Evolutionary conservation across 2,797 vertebrate species (phyloP).

Genomic region (Gastrophryne carolinensis): DNA sequence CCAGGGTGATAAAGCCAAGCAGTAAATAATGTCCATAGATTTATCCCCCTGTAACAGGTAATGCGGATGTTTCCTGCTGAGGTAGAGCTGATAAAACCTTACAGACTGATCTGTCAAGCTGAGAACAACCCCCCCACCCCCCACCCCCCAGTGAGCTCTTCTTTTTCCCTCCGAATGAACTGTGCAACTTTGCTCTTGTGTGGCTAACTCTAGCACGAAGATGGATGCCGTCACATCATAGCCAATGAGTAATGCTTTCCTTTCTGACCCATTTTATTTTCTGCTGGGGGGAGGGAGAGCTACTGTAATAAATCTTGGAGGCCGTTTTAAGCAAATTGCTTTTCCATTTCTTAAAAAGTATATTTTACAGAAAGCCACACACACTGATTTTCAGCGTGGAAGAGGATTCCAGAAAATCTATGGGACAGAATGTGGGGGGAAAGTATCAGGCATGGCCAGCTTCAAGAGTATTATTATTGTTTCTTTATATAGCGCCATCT

Average conservation of each 20-base stretch:
- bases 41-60: background rate
- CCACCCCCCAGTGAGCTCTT: background rate
- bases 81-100: background rate
- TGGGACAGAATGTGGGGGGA: too few relatives aligned
- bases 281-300: background rate
- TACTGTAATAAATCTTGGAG: conserved; percentile 16
- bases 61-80: background rate
- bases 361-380: background rate
- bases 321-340: background rate
- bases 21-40: background rate
- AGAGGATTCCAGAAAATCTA: too few relatives aligned
- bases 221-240: conserved; percentile 13
- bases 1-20: background rate
- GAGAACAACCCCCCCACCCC: too few relatives aligned
- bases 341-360: background rate
- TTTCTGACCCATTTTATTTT: conserved; percentile 25
- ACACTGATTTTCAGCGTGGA: too few relatives aligned
- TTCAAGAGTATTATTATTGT: too few relatives aligned
- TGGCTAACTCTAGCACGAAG: background rate
- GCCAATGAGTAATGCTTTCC: conserved; percentile 6
- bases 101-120: background rate
- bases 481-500: too few relatives aligned
- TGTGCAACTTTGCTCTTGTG: conserved; percentile 26
- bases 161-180: conserved; percentile 29
- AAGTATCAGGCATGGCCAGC: too few relatives aligned